Evolutionary conservation across 2,797 vertebrate species (phyloP), one percentile per base, ranked within the genome.

Genomic region (Pseudochirops cupreus): DNA sequence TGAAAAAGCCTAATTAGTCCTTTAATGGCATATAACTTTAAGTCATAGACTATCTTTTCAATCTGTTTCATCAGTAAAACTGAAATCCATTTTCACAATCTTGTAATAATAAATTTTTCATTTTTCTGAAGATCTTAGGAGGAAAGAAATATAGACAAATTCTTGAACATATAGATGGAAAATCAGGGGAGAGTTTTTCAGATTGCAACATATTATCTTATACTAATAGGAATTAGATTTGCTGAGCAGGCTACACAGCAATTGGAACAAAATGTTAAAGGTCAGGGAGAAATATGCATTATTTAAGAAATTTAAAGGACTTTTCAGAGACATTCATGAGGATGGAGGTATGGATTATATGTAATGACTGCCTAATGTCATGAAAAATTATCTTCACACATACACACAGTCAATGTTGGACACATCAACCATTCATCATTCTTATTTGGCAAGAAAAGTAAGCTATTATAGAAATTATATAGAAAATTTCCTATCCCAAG

Each of bases 251-350:
- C 10, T 87, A 87, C 29, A 90, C 46, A 87, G n/a, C 95, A 58
- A 53, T 4, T 89, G 92, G 1, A 74, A 94, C 59, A 67, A 28
- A 91, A 0, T 90, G 14, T 89, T 94, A 54, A 93, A 95, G 16
- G 90, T 94, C 18, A 94, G 93, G 33, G 13, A 94, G 9, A 96
- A 92, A 95, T 21, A 56, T 24, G 3, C 33, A 57, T 57, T 31
- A 92, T 18, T 10, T 93, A 97, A 92, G 31, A 91, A 96, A 91
- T 58, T 52, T 29, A 94, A 93, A 94, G 91, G 31, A 24, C n/a
- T 94, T 28, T 24, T 94, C 90, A 90, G 53, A 52, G 52, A 21
- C 1, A 50, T 52, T 93, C 31, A 57, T n/a, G 50, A 31, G 5
- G 53, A 52, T 28, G 11, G 28, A 18, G 21, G n/a, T 57, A 29